Evolutionary conservation across 2,888 invertebrate species (phyloP).

Genomic region (Craniophora ligustri): DNA sequence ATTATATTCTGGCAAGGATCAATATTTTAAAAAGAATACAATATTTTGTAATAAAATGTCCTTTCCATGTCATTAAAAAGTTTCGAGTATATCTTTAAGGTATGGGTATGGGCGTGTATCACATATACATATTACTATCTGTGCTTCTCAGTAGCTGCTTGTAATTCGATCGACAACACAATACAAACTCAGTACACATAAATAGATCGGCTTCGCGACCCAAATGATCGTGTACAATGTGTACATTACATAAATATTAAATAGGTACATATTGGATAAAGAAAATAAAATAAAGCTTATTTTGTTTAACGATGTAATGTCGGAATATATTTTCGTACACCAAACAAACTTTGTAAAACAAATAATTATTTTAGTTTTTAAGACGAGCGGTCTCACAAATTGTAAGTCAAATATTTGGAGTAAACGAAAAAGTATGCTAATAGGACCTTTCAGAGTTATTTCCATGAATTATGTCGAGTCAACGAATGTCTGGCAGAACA

Average conservation of each 20-base stretch:
- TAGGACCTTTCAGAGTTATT: slow-evolving; percentile 31
- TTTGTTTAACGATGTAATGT: not conserved
- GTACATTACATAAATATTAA: slow-evolving; percentile 10
- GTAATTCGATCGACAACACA: slow-evolving; percentile 59
- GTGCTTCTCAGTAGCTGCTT: slow-evolving; percentile 47
- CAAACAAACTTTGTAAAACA: slow-evolving; percentile 18
- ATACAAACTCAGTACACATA: slow-evolving; percentile 39
- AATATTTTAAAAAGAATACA: no score
- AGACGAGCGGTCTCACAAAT: slow-evolving; percentile 15
- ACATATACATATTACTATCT: not conserved
- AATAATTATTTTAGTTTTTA: slow-evolving; percentile 30
- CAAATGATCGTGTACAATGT: slow-evolving; percentile 13
- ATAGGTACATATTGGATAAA: slow-evolving; percentile 9
- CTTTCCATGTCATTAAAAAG: no score
- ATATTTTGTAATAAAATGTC: no score
- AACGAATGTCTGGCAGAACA: slow-evolving; percentile 27
- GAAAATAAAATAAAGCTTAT: not conserved
- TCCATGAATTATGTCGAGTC: slow-evolving; percentile 33
- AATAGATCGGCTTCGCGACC: slow-evolving; percentile 12
- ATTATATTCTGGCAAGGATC: no score
- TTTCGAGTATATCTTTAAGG: no score
- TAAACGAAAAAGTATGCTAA: slow-evolving; percentile 40
- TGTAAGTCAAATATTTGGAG: slow-evolving; percentile 26
- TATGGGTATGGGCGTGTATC: no score
- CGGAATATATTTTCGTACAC: slow-evolving; percentile 2